Percentiles rank a stretch among this genome's conserved stretches.
phyloP scores from a whole-genome alignment of 2,888 invertebrate genomes.

The Camponotus fellah region DNA sequence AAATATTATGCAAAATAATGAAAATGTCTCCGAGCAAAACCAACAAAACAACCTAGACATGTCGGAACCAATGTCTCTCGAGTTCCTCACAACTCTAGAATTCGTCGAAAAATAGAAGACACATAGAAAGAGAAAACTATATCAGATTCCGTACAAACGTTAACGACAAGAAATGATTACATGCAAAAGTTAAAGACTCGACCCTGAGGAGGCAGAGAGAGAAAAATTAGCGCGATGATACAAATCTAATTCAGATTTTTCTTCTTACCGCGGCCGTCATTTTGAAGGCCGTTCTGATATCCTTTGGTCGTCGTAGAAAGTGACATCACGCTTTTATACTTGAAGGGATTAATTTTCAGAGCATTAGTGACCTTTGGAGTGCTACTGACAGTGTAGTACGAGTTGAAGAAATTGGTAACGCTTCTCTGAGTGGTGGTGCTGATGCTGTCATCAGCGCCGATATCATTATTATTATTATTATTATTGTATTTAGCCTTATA shows the following conservation, averaged over 20 bases:
- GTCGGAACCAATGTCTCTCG: slow-evolving; percentile 28
- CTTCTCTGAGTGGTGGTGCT: slow-evolving; percentile 74
- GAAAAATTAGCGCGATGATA: slow-evolving; percentile 49
- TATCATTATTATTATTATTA: slow-evolving; percentile 56
- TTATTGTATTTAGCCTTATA: slow-evolving; percentile 69
- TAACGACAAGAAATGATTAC: slow-evolving; percentile 2
- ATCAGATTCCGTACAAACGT: not conserved
- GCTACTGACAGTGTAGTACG: slow-evolving; percentile 75
- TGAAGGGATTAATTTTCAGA: slow-evolving; percentile 82
- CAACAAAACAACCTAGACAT: not conserved
- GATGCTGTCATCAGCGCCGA: slow-evolving; percentile 25
- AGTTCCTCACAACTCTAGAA: not conserved
- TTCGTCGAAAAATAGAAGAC: not conserved
- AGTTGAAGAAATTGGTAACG: slow-evolving; percentile 72
- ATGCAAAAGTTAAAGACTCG: slow-evolving; percentile 31
- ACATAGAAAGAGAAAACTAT: not conserved
- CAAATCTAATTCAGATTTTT: slow-evolving; percentile 67
- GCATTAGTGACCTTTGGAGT: slow-evolving; percentile 80
- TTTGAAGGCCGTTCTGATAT: slow-evolving; percentile 79
- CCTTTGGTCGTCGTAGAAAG: slow-evolving; percentile 79
- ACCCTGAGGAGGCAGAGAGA: not conserved
- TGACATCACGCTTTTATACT: slow-evolving; percentile 80
- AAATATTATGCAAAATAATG: slow-evolving; percentile 14
- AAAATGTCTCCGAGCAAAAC: not conserved
- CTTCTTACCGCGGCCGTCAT: slow-evolving; percentile 84